Base-by-base conservation (phyloP, 2,113 vertebrate genomes). In the Eublepharis macularius region DNA sequence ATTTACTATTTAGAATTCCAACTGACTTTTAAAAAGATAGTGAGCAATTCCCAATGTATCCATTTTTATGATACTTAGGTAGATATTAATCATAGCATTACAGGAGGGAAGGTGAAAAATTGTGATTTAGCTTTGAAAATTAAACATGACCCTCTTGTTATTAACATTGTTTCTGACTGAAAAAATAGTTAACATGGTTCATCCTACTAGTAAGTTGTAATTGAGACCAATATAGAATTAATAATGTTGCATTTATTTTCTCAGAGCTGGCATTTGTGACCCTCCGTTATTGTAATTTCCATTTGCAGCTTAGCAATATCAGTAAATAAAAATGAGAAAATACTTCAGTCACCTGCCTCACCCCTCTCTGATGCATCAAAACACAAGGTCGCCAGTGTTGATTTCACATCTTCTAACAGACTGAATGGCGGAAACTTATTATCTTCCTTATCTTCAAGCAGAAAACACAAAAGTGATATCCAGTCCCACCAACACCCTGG, bases 271-370 rank as follows among this genome's bases (percentile, higher is more conserved):
- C 90, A 36, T 90, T 89, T 92, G 85, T 94, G 94, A 96, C 88
- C 85, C 89, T 93, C 92, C 87, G 88, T 95, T 94, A 92, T 92
- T 94, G 80, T 93, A 90, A 95, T 95, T 96, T 96, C 90, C 90
- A 94, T 94, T 96, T 96, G 89, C 94, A 97, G 96, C 93, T 94
- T 95, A 95, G 95, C 96, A 95, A 94, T 95, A 92, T 94, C 96
- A 95, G 93, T 96, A 94, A 97, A 96, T 97, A 97, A 98, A 96
- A 97, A 93, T 95, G 98, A 98, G 93, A 96, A 96, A 94, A 94
- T 96, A 91, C 97, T 98, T 21, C 92, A 96, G 87, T 98, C 98
- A 49, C 98, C 98, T 4, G 69, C 97, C 87, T 98, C 98, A 81
- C 98, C 98, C 41, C 94, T 97, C 90, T 97, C 97, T 1, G 96